Evolutionary conservation across 2,888 invertebrate genomes (phyloP).

Genomic region (Hyppa rectilinea): DNA sequence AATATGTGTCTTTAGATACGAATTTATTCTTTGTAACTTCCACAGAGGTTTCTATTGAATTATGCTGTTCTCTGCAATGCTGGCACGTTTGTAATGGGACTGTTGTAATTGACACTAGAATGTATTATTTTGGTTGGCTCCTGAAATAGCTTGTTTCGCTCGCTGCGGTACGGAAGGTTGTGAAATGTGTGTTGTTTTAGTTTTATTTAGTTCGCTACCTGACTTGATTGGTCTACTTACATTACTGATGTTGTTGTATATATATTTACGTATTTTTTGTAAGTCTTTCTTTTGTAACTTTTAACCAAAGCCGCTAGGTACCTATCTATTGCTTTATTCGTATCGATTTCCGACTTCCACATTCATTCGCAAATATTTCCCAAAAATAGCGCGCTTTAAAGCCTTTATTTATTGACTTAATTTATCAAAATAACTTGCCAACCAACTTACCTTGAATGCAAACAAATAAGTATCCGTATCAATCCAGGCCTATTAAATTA

Average conservation of each 20-base stretch:
- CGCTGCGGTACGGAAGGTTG: slow-evolving; percentile 11
- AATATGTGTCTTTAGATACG: slow-evolving; percentile 65
- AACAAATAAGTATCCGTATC: slow-evolving; percentile 34
- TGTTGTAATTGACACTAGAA: slow-evolving; percentile 52
- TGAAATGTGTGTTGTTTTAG: slow-evolving; percentile 21
- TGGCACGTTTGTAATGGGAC: slow-evolving; percentile 52
- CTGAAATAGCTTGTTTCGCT: slow-evolving; percentile 12
- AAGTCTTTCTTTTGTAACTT: not conserved
- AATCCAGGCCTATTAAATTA: slow-evolving; percentile 72
- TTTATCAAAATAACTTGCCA: slow-evolving; percentile 1
- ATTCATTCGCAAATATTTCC: not conserved
- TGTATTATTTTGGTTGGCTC: slow-evolving; percentile 38
- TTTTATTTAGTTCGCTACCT: slow-evolving; percentile 9
- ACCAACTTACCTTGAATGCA: slow-evolving; percentile 15
- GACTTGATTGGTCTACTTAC: slow-evolving; percentile 6
- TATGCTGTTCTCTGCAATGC: slow-evolving; percentile 33
- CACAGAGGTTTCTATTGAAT: slow-evolving; percentile 59
- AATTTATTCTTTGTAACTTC: slow-evolving; percentile 62
- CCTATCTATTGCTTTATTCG: not conserved
- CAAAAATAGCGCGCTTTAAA: not conserved
- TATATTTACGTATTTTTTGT: not conserved
- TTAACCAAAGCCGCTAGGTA: too few relatives aligned
- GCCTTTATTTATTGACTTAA: not conserved
- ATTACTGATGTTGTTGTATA: not conserved
- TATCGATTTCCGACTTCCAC: not conserved